Evolutionary conservation across 2,888 invertebrate species (phyloP).

Genomic region (Xestobium rufovillosum): DNA sequence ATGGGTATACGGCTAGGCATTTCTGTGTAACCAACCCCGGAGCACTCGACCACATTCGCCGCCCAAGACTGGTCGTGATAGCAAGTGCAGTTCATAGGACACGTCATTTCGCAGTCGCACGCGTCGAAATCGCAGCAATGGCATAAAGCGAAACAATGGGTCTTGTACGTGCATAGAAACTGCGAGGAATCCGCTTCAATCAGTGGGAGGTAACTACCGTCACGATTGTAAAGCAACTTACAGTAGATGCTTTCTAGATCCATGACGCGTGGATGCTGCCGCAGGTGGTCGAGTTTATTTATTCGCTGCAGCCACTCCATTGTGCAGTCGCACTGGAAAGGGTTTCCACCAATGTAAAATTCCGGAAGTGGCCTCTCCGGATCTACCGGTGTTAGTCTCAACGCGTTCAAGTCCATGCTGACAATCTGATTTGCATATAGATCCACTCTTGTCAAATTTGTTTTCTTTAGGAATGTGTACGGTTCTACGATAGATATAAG

Average conservation of each 20-base stretch:
- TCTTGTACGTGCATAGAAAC: conserved; percentile 86
- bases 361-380: conserved; percentile 71
- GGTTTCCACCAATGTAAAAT: conserved; percentile 91
- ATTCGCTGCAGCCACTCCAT: conserved; percentile 94
- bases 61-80: conserved; percentile 93
- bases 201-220: conserved; percentile 76
- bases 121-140: conserved; percentile 96
- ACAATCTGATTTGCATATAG: conserved; percentile 88
- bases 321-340: conserved; percentile 89
- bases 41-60: conserved; percentile 88
- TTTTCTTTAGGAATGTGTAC: conserved; percentile 82
- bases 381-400: conserved; percentile 73
- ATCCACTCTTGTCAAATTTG: conserved; percentile 83
- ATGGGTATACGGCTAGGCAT: conserved; percentile 86
- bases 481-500: conserved; percentile 77
- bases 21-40: conserved; percentile 68
- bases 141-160: conserved; percentile 89
- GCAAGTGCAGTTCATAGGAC: conserved; percentile 88
- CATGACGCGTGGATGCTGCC: conserved; percentile 86
- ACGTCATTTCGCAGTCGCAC: conserved; percentile 96
- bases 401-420: conserved; percentile 81
- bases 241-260: conserved; percentile 86
- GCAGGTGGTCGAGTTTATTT: conserved; percentile 72
- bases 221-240: conserved; percentile 76
- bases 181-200: conserved; percentile 82